Base-by-base conservation (phyloP, 1,140 invertebrate genomes). In the Brachionus koreanus region DNA sequence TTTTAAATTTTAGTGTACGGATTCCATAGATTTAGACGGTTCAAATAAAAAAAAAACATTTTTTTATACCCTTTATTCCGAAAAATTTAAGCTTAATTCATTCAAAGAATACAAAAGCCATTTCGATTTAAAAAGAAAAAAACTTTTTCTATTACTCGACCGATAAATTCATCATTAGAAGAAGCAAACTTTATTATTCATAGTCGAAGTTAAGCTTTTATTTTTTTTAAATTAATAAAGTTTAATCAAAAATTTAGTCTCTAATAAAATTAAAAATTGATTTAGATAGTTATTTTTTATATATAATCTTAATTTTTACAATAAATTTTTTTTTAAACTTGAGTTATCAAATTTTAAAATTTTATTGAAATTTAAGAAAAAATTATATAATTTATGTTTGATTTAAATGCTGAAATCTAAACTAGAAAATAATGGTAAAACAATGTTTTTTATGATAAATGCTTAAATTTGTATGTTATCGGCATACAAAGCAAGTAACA, bases 1-100 rank as follows among this genome's bases (percentile, higher is more conserved):
- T 69, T 69, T 65, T 33, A 65, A 23, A 65, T 65, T 69, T 69
- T 37, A 69, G 65, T 39, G 65, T 39, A 16, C 35, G 65, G 33
- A 37, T 37, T 39, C 65, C 12, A 37, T 69, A 69, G 35, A 69
- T 69, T 16, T 69, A 69, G 65, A 69, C 65, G 37, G 13, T 69
- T 37, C 65, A 69, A 37, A 16, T 69, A 39, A 69, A 39, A 39
- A 39, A 42, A 16, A 16, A 9, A n/a, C n/a, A n/a, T n/a, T n/a
- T n/a, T n/a, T 57, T 19, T 19, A 19, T 57, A n/a, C 49, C 1
- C 39, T 7, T 42, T 42, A 29, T 29, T 29, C 29, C 29, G 39
- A 13, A 42, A 52, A 52, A 57, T 57, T 57, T 57, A 23, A 23
- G n/a, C 49, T 65, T 65, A 35, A 33, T 65, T 65, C 9, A 65